A percentile compares a stretch with the other conserved stretches of the same genome.
Conservation (phyloP, 2,113 vertebrate species). For the Thamnophis sirtalis region DNA sequence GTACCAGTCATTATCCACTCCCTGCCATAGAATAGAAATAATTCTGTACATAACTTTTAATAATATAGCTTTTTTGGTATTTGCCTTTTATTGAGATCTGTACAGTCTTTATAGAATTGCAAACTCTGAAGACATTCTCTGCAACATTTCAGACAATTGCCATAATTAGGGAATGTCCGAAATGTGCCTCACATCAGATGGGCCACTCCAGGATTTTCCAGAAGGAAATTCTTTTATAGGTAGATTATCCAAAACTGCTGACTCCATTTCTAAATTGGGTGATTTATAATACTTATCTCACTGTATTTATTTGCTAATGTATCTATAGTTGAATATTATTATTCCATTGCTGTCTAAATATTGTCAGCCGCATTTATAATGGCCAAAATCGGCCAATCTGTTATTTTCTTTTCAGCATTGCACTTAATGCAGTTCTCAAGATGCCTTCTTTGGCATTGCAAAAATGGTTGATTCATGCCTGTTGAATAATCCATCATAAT, state of each 20-base stretch:
- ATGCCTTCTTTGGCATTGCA: not conserved
- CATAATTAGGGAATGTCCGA: not conserved
- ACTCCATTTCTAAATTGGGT: not conserved
- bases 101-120: not conserved
- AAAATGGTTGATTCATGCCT: not conserved
- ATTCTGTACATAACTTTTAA: not conserved
- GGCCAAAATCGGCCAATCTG: not conserved
- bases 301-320: not conserved
- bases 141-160: not conserved
- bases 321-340: not conserved
- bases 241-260: not conserved
- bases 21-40: not conserved
- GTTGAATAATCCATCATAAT: not conserved
- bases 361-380: not conserved
- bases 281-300: not conserved
- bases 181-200: not conserved
- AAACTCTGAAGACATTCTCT: not conserved
- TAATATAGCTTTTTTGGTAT: not conserved
- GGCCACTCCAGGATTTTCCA: not conserved
- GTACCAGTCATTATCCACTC: not conserved
- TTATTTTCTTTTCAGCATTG: not conserved
- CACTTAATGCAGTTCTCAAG: not conserved
- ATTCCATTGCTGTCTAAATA: not conserved
- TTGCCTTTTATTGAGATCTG: not conserved
- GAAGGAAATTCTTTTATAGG: not conserved